Conservation (phyloP, 2,888 invertebrate genomes). For the Eretmocerus hayati region DNA sequence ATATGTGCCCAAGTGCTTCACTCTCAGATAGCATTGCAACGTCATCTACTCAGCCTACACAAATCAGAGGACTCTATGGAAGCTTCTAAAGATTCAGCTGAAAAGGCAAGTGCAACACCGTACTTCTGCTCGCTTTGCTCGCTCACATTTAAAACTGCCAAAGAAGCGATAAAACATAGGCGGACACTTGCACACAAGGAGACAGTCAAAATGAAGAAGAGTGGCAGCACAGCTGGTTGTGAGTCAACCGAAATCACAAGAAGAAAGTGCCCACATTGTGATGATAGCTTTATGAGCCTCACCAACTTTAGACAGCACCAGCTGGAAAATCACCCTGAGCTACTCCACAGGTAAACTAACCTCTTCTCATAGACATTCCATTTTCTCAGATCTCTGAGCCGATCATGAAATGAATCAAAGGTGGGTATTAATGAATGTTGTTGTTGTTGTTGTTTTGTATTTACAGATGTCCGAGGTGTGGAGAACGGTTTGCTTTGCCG, state of each 20-base stretch:
- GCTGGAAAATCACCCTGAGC: conserved; percentile 54
- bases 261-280: conserved; percentile 59
- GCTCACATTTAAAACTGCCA: conserved; percentile 55
- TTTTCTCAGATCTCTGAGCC: not conserved
- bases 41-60: conserved; percentile 60
- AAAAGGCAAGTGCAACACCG: conserved; percentile 37
- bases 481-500: conserved; percentile 59
- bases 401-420: no score
- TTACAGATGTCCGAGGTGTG: conserved; percentile 66
- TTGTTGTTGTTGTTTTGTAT: no score
- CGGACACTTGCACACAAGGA: conserved; percentile 60
- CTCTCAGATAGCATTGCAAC: conserved; percentile 60
- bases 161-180: conserved; percentile 61
- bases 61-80: conserved; percentile 33
- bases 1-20: conserved; percentile 56
- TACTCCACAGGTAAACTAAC: conserved; percentile 53
- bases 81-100: conserved; percentile 23
- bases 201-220: conserved; percentile 43
- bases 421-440: no score
- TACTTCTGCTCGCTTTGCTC: conserved; percentile 66
- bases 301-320: conserved; percentile 59
- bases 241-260: conserved; percentile 12
- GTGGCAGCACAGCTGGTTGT: not conserved
- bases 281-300: conserved; percentile 51
- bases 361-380: not conserved